Conservation (phyloP, 1,140 invertebrate genomes). For the Cheumatopsyche charites region DNA sequence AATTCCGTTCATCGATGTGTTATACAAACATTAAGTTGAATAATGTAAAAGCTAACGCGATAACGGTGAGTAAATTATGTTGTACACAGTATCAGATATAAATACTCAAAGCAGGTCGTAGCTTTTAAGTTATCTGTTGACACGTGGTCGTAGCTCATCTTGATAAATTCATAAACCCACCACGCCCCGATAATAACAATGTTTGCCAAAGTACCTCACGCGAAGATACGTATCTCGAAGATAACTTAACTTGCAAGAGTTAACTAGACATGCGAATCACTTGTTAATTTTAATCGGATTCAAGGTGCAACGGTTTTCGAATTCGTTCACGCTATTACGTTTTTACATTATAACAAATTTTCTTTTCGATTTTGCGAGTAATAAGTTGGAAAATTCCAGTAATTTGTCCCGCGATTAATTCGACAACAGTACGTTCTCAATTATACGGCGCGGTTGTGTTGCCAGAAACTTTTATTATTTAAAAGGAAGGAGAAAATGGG, state of each 20-base stretch:
- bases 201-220: slow-evolving; percentile 4
- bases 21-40: too few species aligned
- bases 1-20: too few species aligned
- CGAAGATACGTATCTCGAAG: slow-evolving; percentile 13
- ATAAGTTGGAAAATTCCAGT: slow-evolving; percentile 11
- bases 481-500: slow-evolving; percentile 34
- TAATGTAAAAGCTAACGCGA: too few species aligned
- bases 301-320: too few species aligned
- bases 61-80: too few species aligned
- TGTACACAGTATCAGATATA: too few species aligned
- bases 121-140: too few species aligned
- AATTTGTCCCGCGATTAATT: slow-evolving; percentile 44
- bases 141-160: background rate
- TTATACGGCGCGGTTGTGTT: slow-evolving; percentile 39
- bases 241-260: too few species aligned
- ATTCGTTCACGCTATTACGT: too few species aligned
- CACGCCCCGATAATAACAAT: slow-evolving; percentile 26
- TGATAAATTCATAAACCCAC: slow-evolving; percentile 19
- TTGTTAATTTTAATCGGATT: background rate
- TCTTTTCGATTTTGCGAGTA: background rate
- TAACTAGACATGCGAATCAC: background rate
- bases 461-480: slow-evolving; percentile 43
- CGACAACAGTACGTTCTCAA: slow-evolving; percentile 34
- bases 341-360: background rate
- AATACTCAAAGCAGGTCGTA: too few species aligned